A percentile compares a stretch with the other conserved stretches of the same genome.
Conservation (phyloP, 2,113 vertebrate genomes). For the Diadophis punctatus region DNA sequence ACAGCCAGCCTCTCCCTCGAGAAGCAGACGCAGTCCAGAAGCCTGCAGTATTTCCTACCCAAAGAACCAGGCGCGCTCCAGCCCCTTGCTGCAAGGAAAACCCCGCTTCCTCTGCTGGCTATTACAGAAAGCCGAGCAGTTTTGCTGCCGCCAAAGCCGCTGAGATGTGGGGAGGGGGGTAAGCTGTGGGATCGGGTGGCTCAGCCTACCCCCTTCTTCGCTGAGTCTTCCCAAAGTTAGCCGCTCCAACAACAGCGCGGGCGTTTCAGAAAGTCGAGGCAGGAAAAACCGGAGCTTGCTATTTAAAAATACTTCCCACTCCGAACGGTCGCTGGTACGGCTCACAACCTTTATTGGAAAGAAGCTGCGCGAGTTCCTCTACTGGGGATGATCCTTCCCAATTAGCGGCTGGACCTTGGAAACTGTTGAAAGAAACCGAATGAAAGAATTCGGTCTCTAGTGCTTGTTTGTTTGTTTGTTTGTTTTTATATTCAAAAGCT, state of each 20-base stretch:
- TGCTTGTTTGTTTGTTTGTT: no score
- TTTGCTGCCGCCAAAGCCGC: constrained; percentile 23
- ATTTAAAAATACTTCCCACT: neutral
- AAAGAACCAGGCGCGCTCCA: constrained; percentile 61
- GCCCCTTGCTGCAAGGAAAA: constrained; percentile 66
- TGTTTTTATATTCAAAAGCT: neutral
- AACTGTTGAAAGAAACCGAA: neutral
- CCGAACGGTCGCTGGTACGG: fast-evolving
- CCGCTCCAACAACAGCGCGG: neutral
- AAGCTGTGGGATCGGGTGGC: neutral
- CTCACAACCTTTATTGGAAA: neutral
- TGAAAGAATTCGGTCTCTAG: neutral
- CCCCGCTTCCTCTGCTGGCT: constrained; percentile 81
- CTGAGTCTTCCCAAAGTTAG: constrained; percentile 5
- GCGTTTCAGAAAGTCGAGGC: neutral
- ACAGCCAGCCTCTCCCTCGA: constrained; percentile 77
- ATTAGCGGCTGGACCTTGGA: neutral
- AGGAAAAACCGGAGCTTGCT: neutral
- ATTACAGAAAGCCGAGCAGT: constrained; percentile 56
- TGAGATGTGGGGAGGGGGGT: neutral
- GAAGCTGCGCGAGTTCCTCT: neutral
- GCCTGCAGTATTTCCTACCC: constrained; percentile 84
- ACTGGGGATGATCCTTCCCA: no score
- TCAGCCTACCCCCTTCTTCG: constrained; percentile 6
- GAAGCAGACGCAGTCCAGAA: constrained; percentile 80